Base-by-base conservation (phyloP, 2,797 vertebrate genomes). In the Chelon auratus region DNA sequence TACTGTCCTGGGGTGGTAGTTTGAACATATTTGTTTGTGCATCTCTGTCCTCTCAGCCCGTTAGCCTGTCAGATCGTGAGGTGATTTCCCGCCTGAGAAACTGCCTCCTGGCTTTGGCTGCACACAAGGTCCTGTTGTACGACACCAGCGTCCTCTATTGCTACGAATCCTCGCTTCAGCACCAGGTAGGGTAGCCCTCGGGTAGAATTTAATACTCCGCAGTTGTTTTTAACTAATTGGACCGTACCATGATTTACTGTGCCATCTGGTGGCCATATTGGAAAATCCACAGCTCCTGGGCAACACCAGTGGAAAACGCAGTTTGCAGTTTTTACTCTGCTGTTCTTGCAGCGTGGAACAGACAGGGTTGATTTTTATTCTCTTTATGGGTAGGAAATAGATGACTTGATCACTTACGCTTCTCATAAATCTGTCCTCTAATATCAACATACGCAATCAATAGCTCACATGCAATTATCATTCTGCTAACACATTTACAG, bases 131-230 rank as follows among this genome's bases (percentile, higher is more conserved):
- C 80, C 89, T 97, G 73, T 88, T 99, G 62, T 99, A 95, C 14
- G 98, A 99, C 82, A 99, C 97, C 77, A 99, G 97, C 65, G 95
- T 99, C 74, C 92, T 98, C 15, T 99, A 99, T 53, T 98, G 98
- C 93, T 99, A 98, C 0, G 98, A 99, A 79, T 96, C 95, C 0
- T 98, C 98, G 9, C 92, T 97, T 67, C 61, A 94, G 0, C 97
- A 98, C 60, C 96, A 97, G 98, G 98, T 99, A 74, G 9, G 75
- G 57, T 50, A 30, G 30, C 64, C 22, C 0, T 6, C 1, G 0
- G 6, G 24, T 37, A 17, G 10, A 24, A 40, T 45, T 4, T 40
- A 0, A 30, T 33, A 9, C 15, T 5, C 50, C 50, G 11, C 22
- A 59, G 54, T 47, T 42, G 15, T 17, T 45, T n/a, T 9, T 2